Percentiles rank a stretch among this genome's conserved stretches.
These are phyloP conservation scores for Canis aureus DNA, from an alignment of 2,113 vertebrate genomes.

Conservation along the genomic window DNA sequence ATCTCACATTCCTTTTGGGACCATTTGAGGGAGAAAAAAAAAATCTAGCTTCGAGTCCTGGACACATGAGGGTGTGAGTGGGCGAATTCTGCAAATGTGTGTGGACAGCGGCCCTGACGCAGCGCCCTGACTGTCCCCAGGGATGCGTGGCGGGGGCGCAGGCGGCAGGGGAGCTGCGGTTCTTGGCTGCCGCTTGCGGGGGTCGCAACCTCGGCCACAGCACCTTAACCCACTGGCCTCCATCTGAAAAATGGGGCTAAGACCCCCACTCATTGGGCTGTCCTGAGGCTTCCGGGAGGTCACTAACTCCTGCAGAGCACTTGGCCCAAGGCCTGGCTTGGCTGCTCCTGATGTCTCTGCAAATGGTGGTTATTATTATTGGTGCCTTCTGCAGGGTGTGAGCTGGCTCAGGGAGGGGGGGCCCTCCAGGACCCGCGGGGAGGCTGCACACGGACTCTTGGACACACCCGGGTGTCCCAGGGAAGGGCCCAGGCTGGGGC, in stretches of 20 bases:
- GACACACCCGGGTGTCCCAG: background rate
- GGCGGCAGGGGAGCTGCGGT: rapidly evolving
- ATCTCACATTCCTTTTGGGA: constrained; percentile 10
- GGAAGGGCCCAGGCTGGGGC: background rate
- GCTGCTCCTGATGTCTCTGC: background rate
- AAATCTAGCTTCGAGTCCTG: background rate
- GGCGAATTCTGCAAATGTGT: background rate
- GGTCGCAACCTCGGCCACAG: background rate
- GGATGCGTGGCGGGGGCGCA: rapidly evolving
- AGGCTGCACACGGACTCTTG: background rate
- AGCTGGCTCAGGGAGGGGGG: background rate
- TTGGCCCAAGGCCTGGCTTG: background rate
- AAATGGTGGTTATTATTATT: background rate
- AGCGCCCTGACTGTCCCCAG: background rate
- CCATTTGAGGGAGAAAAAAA: background rate
- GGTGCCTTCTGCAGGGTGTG: background rate
- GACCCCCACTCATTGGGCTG: background rate
- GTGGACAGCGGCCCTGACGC: background rate
- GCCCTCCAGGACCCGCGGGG: rapidly evolving
- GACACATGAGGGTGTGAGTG: background rate
- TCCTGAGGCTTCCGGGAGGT: background rate
- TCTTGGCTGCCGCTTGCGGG: background rate
- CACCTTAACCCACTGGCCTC: background rate
- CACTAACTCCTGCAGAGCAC: background rate
- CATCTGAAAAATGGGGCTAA: background rate